Base-by-base conservation (phyloP, 2,888 invertebrate species). In the Lochmaea crataegi region DNA sequence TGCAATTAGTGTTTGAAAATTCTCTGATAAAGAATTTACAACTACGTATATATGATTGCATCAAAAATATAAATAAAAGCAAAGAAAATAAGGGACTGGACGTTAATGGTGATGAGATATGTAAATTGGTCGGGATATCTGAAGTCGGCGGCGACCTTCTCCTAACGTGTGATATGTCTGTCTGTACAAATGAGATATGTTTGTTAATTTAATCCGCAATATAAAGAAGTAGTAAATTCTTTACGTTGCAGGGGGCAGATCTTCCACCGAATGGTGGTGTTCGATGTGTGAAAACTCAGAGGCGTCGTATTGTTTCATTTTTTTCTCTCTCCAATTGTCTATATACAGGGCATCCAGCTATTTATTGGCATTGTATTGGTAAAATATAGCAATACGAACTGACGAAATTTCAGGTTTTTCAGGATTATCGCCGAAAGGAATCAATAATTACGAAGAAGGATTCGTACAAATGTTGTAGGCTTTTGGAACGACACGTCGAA, bases 81-180 rank as follows among this genome's bases (percentile, higher is more conserved):
- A 48, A 61, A 58, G 65, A 58, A 76, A 74, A 76, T 74, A 73
- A 76, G 70, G 65, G 60, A 58, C 69, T 65, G 68, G 79, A 80
- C 79, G 73, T 79, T 80, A 80, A 80, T 80, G 80, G 79, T 80
- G 80, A 80, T 80, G 80, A 80, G 79, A 80, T 79, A 80, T 80
- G 80, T 79, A 79, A 80, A 80, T 80, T 79, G 77, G 76, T 65
- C 72, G 76, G 68, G 74, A 72, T 71, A 73, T 75, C 75, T 73
- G 72, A 77, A 76, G 74, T 60, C 78, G 74, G 76, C 78, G 76
- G 78, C 77, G 76, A 75, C 77, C 76, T 77, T 76, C 61, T 42
- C 70, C 66, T 56, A 71, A 77, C 72, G 77, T 79, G 78, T 78
- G 79, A 79, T 79, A 78, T 75, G 79, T 80, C 79, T 76, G 75